Conservation (phyloP, 2,797 vertebrate genomes). For the Mus minutoides region DNA sequence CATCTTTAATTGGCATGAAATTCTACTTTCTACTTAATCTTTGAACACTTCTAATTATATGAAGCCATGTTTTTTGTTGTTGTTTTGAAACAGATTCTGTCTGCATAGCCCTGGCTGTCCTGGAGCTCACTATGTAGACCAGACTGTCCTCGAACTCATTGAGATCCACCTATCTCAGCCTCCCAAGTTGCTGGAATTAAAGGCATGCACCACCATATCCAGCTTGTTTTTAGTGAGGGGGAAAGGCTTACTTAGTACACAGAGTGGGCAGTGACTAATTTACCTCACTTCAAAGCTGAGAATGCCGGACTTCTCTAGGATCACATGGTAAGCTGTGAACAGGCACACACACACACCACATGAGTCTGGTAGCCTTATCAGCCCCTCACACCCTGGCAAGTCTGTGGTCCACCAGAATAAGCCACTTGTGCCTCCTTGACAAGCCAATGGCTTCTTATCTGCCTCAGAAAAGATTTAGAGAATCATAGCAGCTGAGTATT, state of each 20-base stretch:
- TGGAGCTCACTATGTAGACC: not conserved
- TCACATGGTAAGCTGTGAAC: not conserved
- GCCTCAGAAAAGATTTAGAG: not conserved
- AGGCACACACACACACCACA: not conserved
- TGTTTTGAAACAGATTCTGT: not conserved
- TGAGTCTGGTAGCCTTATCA: not conserved
- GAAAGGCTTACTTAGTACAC: not conserved
- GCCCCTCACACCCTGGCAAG: not conserved
- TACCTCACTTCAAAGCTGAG: slow-evolving; percentile 3
- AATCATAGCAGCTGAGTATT: not conserved
- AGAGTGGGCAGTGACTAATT: not conserved
- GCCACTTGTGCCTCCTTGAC: not conserved
- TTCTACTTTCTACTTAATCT: slow-evolving; percentile 28
- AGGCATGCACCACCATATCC: not conserved
- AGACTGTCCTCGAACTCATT: not conserved
- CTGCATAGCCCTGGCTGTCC: not conserved
- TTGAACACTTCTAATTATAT: not conserved
- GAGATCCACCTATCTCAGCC: not conserved
- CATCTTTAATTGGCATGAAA: not conserved
- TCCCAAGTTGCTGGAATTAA: not conserved
- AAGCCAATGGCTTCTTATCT: not conserved
- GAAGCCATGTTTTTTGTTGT: not conserved
- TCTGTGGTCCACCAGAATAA: accelerated
- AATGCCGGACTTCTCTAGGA: not conserved
- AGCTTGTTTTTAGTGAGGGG: not conserved